These are phyloP conservation scores for Marronus borbonicus DNA, from an alignment of 2,888 invertebrate species.

Conservation along the genomic window DNA sequence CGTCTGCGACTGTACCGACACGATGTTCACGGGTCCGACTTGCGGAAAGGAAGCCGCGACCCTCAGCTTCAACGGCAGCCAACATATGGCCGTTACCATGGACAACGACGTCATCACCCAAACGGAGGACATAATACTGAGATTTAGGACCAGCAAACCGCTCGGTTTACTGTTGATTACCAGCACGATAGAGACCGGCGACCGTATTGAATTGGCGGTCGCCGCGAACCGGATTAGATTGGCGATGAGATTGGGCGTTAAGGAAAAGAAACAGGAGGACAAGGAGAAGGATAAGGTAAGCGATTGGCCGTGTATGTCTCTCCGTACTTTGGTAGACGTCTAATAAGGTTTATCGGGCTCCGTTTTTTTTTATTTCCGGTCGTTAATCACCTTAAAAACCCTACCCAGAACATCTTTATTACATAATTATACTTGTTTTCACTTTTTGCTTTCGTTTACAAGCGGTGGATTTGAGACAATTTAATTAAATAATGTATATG, in stretches of 20 bases:
- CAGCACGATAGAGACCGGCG: slow-evolving; percentile 83
- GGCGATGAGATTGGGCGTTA: slow-evolving; percentile 84
- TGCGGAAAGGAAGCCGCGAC: slow-evolving; percentile 93
- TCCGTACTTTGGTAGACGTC: neutral
- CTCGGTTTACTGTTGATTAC: slow-evolving; percentile 86
- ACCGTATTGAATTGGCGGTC: slow-evolving; percentile 88
- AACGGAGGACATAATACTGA: slow-evolving; percentile 89
- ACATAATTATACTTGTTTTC: slow-evolving; percentile 1
- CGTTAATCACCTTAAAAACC: slow-evolving; percentile 1
- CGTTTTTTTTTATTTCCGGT: neutral
- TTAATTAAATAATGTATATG: too few species aligned
- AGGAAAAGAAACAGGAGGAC: slow-evolving; percentile 76
- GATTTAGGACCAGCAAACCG: slow-evolving; percentile 88
- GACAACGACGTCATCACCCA: slow-evolving; percentile 73
- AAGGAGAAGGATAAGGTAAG: slow-evolving; percentile 68
- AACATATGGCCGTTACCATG: slow-evolving; percentile 77
- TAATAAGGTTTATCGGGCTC: neutral
- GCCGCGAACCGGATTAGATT: slow-evolving; percentile 88
- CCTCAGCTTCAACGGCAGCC: slow-evolving; percentile 89
- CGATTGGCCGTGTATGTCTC: neutral
- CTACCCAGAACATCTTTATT: slow-evolving; percentile 5
- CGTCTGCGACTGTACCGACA: slow-evolving; percentile 93
- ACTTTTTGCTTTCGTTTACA: neutral
- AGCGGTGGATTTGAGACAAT: too few species aligned
- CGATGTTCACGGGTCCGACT: slow-evolving; percentile 90